phyloP scores from a whole-genome alignment of 2,888 invertebrate genomes.

The Allophyes oxyacanthae region DNA sequence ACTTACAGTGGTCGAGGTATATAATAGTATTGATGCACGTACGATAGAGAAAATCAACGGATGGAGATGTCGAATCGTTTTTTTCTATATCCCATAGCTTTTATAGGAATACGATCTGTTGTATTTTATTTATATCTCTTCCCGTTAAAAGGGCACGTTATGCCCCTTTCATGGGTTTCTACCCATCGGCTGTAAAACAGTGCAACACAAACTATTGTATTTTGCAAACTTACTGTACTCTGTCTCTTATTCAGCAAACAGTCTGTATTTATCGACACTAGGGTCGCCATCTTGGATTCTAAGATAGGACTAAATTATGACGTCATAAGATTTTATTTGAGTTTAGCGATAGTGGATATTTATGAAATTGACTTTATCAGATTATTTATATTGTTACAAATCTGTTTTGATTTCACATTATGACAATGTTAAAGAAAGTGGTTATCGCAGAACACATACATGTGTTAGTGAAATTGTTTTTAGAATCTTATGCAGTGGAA shows the following conservation, averaged over 20 bases:
- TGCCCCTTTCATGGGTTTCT: constrained; percentile 14
- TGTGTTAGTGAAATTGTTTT: no score
- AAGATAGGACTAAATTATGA: constrained; percentile 30
- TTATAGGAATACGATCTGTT: background rate
- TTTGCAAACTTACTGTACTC: constrained; percentile 58
- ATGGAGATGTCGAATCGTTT: no score
- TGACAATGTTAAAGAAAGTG: no score
- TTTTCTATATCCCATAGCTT: no score
- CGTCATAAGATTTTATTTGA: constrained; percentile 48
- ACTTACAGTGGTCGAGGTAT: no score
- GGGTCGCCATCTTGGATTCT: constrained; percentile 50
- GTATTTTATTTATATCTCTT: background rate
- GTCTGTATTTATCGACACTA: constrained; percentile 63
- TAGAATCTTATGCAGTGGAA: no score
- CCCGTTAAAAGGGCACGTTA: background rate
- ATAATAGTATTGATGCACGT: no score
- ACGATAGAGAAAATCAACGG: no score
- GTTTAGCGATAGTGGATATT: constrained; percentile 36
- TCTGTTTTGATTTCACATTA: no score
- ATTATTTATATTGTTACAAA: no score
- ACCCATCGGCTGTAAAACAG: constrained; percentile 40
- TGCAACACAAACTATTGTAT: constrained; percentile 59
- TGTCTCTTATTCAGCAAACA: constrained; percentile 62
- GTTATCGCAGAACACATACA: no score
- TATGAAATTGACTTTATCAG: constrained; percentile 9